Percentiles rank a stretch among this genome's conserved stretches.
Evolutionary conservation across 2,888 invertebrate genomes (phyloP).

Genomic region (Tinea trinotella): DNA sequence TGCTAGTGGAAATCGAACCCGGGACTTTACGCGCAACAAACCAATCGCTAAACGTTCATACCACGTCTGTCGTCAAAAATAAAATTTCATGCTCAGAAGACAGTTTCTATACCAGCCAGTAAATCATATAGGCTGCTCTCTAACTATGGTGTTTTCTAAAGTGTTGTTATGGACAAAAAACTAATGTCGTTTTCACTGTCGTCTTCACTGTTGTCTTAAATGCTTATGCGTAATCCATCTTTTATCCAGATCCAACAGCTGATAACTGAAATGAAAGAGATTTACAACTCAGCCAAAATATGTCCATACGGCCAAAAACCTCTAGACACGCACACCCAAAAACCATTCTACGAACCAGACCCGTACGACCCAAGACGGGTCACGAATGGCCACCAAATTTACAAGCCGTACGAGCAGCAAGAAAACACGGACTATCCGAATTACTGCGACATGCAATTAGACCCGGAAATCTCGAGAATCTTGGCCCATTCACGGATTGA

Average conservation of each 20-base stretch:
- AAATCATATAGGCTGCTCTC: no score
- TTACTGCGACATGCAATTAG: slow-evolving; percentile 74
- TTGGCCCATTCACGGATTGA: slow-evolving; percentile 82
- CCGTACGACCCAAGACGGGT: slow-evolving; percentile 1
- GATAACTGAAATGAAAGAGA: slow-evolving; percentile 84
- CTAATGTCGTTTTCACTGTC: no score
- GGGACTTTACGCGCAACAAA: no score
- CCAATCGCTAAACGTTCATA: no score
- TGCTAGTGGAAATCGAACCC: no score
- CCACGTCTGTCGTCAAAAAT: no score
- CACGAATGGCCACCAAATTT: slow-evolving; percentile 23
- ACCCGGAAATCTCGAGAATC: slow-evolving; percentile 75
- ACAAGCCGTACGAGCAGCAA: slow-evolving; percentile 21
- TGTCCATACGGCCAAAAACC: slow-evolving; percentile 77
- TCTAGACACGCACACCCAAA: slow-evolving; percentile 51
- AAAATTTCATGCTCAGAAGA: no score
- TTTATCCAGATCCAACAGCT: slow-evolving; percentile 76
- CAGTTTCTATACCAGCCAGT: no score
- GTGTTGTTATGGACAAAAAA: no score
- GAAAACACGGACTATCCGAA: slow-evolving; percentile 37
- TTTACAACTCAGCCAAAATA: slow-evolving; percentile 79
- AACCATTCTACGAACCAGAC: slow-evolving; percentile 20
- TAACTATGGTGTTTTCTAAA: no score
- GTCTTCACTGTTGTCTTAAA: no score
- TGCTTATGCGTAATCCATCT: no score